Evolutionary conservation across 2,113 vertebrate species (phyloP), one percentile per base, ranked within the genome.

Genomic region (Polypterus senegalus): DNA sequence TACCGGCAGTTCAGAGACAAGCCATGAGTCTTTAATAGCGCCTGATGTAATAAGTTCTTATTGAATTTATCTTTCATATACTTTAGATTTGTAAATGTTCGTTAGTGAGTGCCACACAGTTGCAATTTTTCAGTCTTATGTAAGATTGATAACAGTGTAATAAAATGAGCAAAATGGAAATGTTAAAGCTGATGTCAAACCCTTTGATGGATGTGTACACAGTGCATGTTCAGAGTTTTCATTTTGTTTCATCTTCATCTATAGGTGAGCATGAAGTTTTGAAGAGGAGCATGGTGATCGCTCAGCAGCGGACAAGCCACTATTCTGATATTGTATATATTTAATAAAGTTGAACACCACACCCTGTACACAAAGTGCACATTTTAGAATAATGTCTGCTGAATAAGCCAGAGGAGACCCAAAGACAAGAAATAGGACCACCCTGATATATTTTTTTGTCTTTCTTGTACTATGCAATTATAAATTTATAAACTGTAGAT

Each of bases 381-480:
- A 61, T 68, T 9, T 52, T 63, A 48, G 62, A 76, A 73, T 76
- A 77, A 75, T 65, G 61, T 77, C 76, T 72, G 79, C 75, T 73
- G 65, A 77, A 74, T 77, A 49, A 75, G 73, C 77, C 77, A 84
- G 84, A 81, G 74, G 83, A 83, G 80, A 88, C 88, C 92, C 93
- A 94, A 91, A 94, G 91, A 95, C 63, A 6, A 84, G 71, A 76
- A 78, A 82, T 76, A 82, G 83, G 81, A 86, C 76, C 78, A 83
- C 90, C 89, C 86, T 77, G 73, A 77, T 75, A 69, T 72, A 53
- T 68, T 69, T 83, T 79, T 79, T 80, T 82, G 80, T 66, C 67
- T 77, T 75, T 86, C 80, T 85, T 81, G 81, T 91, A 92, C 93
- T 98, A 97, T 97, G 95, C 95, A 97, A 92, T 70, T 97, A 92